Percentiles rank a stretch among this genome's conserved stretches.
Evolutionary conservation across 1,140 invertebrate genomes (phyloP).

Genomic region (Drosophila ohnishii): DNA sequence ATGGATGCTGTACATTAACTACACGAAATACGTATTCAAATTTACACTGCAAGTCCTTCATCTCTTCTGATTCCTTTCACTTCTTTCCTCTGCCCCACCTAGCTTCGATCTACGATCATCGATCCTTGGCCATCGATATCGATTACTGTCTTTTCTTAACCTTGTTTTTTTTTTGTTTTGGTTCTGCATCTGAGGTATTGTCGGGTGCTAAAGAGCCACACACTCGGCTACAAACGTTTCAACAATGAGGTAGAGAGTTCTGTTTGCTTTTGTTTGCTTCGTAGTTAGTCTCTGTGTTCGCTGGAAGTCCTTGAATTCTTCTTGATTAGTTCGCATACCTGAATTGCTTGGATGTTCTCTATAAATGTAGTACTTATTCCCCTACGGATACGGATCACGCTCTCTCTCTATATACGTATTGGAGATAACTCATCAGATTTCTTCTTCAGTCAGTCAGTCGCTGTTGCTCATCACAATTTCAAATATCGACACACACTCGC

Average conservation of each 20-base stretch:
- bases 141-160: background rate
- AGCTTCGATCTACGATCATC: conserved; percentile 4
- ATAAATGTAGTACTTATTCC: conserved; percentile 47
- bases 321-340: conserved; percentile 75
- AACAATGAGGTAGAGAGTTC: conserved; percentile 79
- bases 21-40: conserved; percentile 48
- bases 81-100: conserved; percentile 9
- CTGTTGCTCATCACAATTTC: conserved; percentile 59
- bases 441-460: conserved; percentile 42
- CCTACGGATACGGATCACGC: conserved; percentile 29
- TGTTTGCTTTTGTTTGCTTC: conserved; percentile 57
- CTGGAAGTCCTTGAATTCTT: conserved; percentile 80
- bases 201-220: conserved; percentile 66
- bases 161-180: conserved; percentile 16
- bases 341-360: conserved; percentile 77
- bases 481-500: conserved; percentile 54
- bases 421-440: conserved; percentile 42
- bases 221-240: conserved; percentile 58
- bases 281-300: conserved; percentile 53
- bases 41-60: conserved; percentile 50
- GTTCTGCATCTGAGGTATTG: conserved; percentile 70
- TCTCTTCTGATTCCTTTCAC: conserved; percentile 23
- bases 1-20: conserved; percentile 33
- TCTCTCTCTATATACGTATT: conserved; percentile 22
- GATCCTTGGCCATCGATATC: background rate